phyloP scores from a whole-genome alignment of 2,113 vertebrate species.

The Tachysurus fulvidraco region DNA sequence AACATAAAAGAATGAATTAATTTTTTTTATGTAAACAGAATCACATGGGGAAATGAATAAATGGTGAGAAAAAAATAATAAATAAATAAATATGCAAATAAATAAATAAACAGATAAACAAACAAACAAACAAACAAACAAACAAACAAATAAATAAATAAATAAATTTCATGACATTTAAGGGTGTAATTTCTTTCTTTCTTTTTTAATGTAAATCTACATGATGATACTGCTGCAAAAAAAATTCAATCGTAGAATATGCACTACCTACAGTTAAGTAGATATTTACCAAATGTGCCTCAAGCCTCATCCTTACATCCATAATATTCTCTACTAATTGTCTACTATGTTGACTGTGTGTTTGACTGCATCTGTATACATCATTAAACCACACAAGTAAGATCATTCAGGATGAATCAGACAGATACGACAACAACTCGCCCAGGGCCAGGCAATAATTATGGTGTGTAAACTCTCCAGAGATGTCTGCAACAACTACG shows the following conservation, averaged over 20 bases:
- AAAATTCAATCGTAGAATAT: not conserved
- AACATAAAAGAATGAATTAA: too few relatives aligned
- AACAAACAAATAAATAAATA: too few relatives aligned
- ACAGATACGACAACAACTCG: not conserved
- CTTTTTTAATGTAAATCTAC: not conserved
- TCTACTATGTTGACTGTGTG: not conserved
- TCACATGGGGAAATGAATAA: too few relatives aligned
- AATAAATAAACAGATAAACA: too few relatives aligned
- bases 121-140: too few relatives aligned
- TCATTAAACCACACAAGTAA: not conserved
- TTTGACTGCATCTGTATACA: not conserved
- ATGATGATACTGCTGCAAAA: not conserved
- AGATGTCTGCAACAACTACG: not conserved
- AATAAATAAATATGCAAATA: too few relatives aligned
- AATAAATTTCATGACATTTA: not conserved
- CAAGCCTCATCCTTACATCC: not conserved
- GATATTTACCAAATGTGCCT: too few relatives aligned
- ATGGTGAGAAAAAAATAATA: too few relatives aligned
- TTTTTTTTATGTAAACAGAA: too few relatives aligned
- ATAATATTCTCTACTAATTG: not conserved
- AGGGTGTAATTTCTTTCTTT: too few relatives aligned
- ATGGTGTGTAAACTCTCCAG: not conserved
- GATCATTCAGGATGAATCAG: slow-evolving; percentile 6
- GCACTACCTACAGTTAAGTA: slow-evolving; percentile 2
- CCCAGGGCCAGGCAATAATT: slow-evolving; percentile 10